Base-by-base conservation (phyloP, 2,113 vertebrate species). In the Chunga burmeisteri region DNA sequence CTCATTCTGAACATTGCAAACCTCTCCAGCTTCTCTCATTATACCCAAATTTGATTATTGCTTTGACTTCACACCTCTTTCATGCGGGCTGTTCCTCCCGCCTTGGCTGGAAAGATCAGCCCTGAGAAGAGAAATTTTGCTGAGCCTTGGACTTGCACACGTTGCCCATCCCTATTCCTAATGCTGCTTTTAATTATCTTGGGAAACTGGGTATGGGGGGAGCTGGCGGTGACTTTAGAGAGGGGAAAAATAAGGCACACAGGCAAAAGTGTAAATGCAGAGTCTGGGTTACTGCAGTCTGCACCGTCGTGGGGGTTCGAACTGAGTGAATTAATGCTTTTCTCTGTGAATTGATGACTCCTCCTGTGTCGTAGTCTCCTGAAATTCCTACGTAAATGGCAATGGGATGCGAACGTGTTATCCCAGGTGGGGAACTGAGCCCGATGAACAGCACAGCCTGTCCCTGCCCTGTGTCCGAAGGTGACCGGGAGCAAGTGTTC, bases 381-480 rank as follows among this genome's bases (percentile, higher is more conserved):
- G 71, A 68, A 92, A 86, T 73, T 10, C 36, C 74, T 56, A 81
- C 25, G 68, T 75, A 40, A 93, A 77, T 77, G 58, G 53, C 80
- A 77, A 2, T 9, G 63, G 84, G 80, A 50, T 88, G 88, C 0
- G 52, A 95, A 81, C 0, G 3, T 22, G 18, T 32, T 38, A 27
- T 16, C 1, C 10, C 53, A 42, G 58, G 46, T 42, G 81, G 38
- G 10, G n/a, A 75, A 26, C 1, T 30, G 73, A 82, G 23, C 23
- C 58, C 2, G 9, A 27, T 0, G 3, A 53, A 73, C 61, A 68
- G 49, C 22, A 30, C 4, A 0, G 11, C 15, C 47, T 1, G 52
- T 62, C 47, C 93, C 65, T 78, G 75, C 15, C 21, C 18, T 8
- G 20, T 38, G 65, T 49, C 75, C 1, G 0, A 38, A 27, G 50